These are phyloP conservation scores for Eolophus roseicapilla DNA, from an alignment of 2,113 vertebrate species.

Conservation along the genomic window DNA sequence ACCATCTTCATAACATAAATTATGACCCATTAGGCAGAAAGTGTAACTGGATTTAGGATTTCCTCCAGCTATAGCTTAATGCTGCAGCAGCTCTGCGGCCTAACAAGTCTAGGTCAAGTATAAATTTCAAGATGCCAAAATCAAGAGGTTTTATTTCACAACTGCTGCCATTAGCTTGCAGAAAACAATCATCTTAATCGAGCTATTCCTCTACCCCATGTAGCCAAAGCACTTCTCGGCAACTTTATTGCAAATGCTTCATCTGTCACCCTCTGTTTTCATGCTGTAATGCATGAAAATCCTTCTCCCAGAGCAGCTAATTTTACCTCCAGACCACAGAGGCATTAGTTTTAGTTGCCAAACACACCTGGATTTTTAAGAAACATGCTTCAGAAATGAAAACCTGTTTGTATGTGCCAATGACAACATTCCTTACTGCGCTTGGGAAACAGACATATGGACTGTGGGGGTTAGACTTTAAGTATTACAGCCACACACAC, in stretches of 20 bases:
- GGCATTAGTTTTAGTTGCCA: not conserved
- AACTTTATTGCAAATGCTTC: not conserved
- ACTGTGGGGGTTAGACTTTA: fast-evolving
- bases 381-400: not conserved
- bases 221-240: not conserved
- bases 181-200: not conserved
- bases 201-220: not conserved
- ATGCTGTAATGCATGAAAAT: not conserved
- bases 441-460: fast-evolving
- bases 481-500: fast-evolving
- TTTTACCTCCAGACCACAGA: not conserved
- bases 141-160: not conserved
- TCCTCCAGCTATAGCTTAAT: constrained; percentile 6
- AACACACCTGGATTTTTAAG: not conserved
- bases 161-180: not conserved
- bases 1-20: not conserved
- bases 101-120: constrained; percentile 19
- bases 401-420: not conserved
- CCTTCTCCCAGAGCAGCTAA: not conserved
- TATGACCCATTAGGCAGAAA: constrained; percentile 30
- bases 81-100: not conserved
- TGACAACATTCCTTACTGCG: not conserved
- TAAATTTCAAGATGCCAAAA: constrained; percentile 32
- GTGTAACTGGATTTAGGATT: constrained; percentile 29
- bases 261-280: not conserved